Evolutionary conservation across 2,113 vertebrate species (phyloP), one percentile per base, ranked within the genome.

Genomic region (Odontophorus gujanensis): DNA sequence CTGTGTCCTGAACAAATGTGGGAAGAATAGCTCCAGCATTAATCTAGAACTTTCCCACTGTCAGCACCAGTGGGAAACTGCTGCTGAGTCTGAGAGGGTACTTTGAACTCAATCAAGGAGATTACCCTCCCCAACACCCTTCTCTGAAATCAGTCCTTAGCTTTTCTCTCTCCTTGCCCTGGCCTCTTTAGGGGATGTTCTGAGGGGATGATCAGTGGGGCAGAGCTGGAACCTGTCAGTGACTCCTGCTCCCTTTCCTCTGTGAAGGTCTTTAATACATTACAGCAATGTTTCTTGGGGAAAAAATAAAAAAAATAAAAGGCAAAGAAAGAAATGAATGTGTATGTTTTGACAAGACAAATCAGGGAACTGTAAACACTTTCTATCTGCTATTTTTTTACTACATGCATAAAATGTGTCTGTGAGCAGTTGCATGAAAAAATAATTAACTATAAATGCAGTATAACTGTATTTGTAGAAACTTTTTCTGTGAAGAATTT

Each of bases 101-200:
- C 67, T 76, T 90, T 79, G 57, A 84, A 73, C 19, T 85, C 19
- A 43, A 76, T 26, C 40, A 32, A 72, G 73, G 26, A 68, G 94
- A 84, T 90, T 53, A 66, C 25, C 32, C 19, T 68, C 58, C 68
- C 40, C 75, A 38, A 76, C 12, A 73, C 25, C 3, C 2, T 13
- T n/a, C 84, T 62, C 47, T 75, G 73, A 92, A 72, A 57, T 25
- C 50, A 47, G 61, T 43, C 14, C 38, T 92, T 15, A 62, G 12
- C 4, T 88, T 86, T 73, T 79, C 58, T 88, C 14, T 79, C 4
- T 28, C 17, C 45, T 73, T 79, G 53, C 58, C 42, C 12, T 0
- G 1, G 30, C 48, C 28, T 63, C 0, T 0, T 42, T 91, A 69
- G 24, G 76, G 25, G n/a, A 42, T 0, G 3, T 71, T 63, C 32